Evolutionary conservation across 2,888 invertebrate genomes (phyloP).

Genomic region (Pelosia muscerda): DNA sequence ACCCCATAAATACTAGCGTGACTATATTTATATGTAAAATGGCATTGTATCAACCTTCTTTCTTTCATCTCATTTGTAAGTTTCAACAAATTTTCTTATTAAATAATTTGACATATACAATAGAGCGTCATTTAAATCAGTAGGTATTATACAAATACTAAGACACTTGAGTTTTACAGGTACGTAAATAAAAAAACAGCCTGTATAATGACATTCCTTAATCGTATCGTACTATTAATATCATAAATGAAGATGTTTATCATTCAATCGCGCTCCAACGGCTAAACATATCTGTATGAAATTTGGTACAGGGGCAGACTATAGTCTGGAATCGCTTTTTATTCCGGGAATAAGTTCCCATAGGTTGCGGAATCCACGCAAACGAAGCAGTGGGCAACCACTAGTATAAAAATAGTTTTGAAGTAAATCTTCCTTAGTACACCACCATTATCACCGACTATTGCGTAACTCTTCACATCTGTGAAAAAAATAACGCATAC

Average conservation of each 20-base stretch:
- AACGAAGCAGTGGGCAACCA: no score
- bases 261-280: no score
- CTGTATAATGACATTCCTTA: background rate
- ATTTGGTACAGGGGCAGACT: no score
- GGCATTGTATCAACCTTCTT: no score
- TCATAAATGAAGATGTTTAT: no score
- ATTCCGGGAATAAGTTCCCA: no score
- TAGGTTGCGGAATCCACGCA: no score
- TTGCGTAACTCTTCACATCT: background rate
- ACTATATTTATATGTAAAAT: no score
- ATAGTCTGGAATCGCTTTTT: no score
- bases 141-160: background rate
- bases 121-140: background rate
- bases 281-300: no score
- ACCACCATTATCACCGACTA: background rate
- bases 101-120: background rate
- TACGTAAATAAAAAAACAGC: background rate
- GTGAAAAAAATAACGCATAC: background rate
- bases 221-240: background rate
- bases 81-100: background rate
- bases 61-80: background rate
- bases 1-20: no score
- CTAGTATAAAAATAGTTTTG: background rate
- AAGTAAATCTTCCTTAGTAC: background rate
- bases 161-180: background rate